Base-by-base conservation (phyloP, 2,113 vertebrate genomes). In the Clarias batrachus region DNA sequence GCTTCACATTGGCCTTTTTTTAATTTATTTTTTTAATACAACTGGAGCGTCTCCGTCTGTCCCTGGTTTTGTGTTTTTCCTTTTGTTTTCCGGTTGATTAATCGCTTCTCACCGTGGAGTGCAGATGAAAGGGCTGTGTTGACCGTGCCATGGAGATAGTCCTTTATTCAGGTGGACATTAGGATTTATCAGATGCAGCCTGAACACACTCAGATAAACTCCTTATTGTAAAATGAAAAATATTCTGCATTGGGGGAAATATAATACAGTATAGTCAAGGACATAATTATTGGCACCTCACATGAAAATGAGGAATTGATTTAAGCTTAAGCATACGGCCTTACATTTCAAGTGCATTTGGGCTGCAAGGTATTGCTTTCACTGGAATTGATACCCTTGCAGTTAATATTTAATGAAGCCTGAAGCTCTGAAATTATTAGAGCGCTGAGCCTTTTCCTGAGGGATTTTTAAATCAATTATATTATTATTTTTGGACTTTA, bases 81-180 rank as follows among this genome's bases (percentile, higher is more conserved):
- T 73, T 62, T 81, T 30, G 27, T 56, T 81, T 73, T 48, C 16
- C 52, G 68, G 57, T 48, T 56, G 59, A 59, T 76, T 82, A 76
- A 76, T 85, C 48, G 59, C 41, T 37, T 66, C 78, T 52, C 14
- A 60, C 70, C 62, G 52, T 78, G 59, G 6, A 59, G 62, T 62
- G 11, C 62, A 83, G 87, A 88, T 88, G 70, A 82, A 82, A 85
- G 48, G 25, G 30, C 56, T 74, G 27, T 52, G 48, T 27, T 56
- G 77, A 41, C 66, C 8, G 52, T 76, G 52, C 80, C n/a, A 65
- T 81, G 52, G 70, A 77, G 70, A 52, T 27, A 25, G 65, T 56
- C 21, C 30, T 81, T 54, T 60, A 76, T 57, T 27, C 33, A 9
- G 79, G 6, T 80, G 70, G 54, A 54, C n/a, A 82, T 80, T 56